Evolutionary conservation across 2,888 invertebrate species (phyloP).

Genomic region (Erebia epiphron): DNA sequence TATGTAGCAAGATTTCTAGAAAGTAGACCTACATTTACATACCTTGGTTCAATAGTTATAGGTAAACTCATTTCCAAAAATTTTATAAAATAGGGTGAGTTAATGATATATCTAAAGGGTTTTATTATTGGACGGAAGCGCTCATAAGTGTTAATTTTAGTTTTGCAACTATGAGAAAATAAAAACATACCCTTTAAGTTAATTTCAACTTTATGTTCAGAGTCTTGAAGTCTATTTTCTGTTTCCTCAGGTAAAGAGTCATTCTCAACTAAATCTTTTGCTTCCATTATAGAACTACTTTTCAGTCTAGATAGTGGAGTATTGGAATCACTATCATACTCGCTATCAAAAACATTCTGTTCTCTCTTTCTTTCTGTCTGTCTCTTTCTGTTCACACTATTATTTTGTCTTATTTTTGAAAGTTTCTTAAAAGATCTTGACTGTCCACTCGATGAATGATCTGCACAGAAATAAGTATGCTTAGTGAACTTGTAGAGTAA

Average conservation of each 20-base stretch:
- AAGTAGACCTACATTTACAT: too few species aligned
- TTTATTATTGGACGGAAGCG: too few species aligned
- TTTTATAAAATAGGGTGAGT: too few species aligned
- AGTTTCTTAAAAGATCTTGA: background rate
- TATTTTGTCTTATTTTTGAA: conserved; percentile 26
- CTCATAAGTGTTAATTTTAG: too few species aligned
- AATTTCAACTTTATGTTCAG: conserved; percentile 12
- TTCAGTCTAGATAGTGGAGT: conserved; percentile 50
- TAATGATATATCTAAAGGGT: too few species aligned
- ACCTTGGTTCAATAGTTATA: too few species aligned
- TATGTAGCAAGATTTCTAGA: too few species aligned
- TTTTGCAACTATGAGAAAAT: background rate
- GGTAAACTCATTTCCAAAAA: too few species aligned
- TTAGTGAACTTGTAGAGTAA: background rate
- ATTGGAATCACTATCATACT: conserved; percentile 52
- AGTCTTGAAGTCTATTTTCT: conserved; percentile 33
- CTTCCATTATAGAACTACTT: background rate
- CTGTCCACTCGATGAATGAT: conserved; percentile 21
- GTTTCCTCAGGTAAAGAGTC: conserved; percentile 19
- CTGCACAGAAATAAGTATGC: background rate
- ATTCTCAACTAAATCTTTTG: background rate
- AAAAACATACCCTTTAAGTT: conserved; percentile 4
- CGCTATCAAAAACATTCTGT: conserved; percentile 15
- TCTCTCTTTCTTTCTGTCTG: conserved; percentile 28
- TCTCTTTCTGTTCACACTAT: conserved; percentile 32